These are phyloP conservation scores for Drosophila paranaensis DNA, from an alignment of 2,888 invertebrate species.

Conservation along the genomic window DNA sequence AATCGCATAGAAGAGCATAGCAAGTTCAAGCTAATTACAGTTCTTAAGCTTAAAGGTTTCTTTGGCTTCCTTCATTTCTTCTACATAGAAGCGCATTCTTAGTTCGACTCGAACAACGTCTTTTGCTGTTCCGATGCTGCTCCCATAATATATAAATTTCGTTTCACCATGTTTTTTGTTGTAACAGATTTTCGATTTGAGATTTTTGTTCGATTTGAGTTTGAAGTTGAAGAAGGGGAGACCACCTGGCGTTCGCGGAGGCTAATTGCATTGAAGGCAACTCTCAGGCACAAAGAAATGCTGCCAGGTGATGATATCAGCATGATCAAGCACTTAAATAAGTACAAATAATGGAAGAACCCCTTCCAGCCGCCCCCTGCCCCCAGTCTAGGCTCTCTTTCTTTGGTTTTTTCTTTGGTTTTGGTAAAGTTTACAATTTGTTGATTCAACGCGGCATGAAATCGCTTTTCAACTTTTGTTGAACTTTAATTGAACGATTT, in stretches of 20 bases:
- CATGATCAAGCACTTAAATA: conserved; percentile 80
- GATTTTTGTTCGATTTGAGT: conserved; percentile 53
- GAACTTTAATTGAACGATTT: conserved; percentile 80
- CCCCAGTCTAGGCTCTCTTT: too few species aligned
- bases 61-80: accelerated
- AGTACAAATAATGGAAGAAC: conserved; percentile 72
- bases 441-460: conserved; percentile 80
- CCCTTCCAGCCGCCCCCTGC: neutral
- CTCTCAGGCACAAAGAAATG: conserved; percentile 57
- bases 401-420: neutral
- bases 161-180: conserved; percentile 49
- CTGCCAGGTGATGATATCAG: conserved; percentile 79
- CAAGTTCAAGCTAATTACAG: too few species aligned
- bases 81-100: conserved; percentile 27
- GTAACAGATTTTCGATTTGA: conserved; percentile 62
- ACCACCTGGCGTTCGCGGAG: conserved; percentile 71
- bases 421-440: conserved; percentile 72
- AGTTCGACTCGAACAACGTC: conserved; percentile 26
- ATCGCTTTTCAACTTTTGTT: conserved; percentile 76
- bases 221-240: conserved; percentile 33
- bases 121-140: conserved; percentile 42
- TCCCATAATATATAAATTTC: conserved; percentile 63
- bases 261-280: conserved; percentile 72
- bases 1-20: too few species aligned
- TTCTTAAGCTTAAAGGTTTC: neutral